Percentiles rank a stretch among this genome's conserved stretches.
These are phyloP conservation scores for Phlogophora meticulosa DNA, from an alignment of 2,888 invertebrate genomes.

Conservation along the genomic window DNA sequence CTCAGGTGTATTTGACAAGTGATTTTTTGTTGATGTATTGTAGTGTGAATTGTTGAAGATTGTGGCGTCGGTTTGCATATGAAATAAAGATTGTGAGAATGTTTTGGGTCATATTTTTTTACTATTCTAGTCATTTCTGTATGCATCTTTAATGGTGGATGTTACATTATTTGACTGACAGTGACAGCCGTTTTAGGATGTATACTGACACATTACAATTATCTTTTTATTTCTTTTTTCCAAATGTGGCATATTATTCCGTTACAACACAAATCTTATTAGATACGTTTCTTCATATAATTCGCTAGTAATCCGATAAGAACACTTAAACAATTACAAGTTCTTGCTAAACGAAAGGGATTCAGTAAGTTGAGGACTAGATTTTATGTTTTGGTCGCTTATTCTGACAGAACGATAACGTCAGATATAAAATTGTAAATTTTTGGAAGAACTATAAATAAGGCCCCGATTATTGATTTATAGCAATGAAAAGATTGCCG, in stretches of 20 bases:
- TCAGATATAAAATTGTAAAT: not conserved
- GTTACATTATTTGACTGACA: constrained; percentile 38
- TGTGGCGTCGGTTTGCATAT: constrained; percentile 11
- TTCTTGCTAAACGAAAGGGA: constrained; percentile 3
- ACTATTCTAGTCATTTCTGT: constrained; percentile 5
- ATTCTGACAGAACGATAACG: not conserved
- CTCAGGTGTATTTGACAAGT: constrained; percentile 66
- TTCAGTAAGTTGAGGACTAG: not conserved
- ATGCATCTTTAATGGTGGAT: not conserved
- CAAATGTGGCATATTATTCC: too few relatives aligned
- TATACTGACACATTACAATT: too few relatives aligned
- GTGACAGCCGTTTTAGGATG: not conserved
- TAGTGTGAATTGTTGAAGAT: constrained; percentile 36
- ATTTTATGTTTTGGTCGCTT: not conserved
- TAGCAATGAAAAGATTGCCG: not conserved
- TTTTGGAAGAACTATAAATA: constrained; percentile 2
- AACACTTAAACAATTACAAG: not conserved
- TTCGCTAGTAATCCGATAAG: constrained; percentile 4
- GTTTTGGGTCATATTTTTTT: constrained; percentile 39
- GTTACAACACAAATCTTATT: not conserved
- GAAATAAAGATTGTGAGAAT: constrained; percentile 16
- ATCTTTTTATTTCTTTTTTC: too few relatives aligned
- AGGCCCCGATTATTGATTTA: not conserved
- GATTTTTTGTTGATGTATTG: constrained; percentile 39
- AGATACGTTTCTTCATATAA: constrained; percentile 5